A percentile compares a stretch with the other conserved stretches of the same genome.
phyloP scores from a whole-genome alignment of 2,113 vertebrate genomes.

The Proterorhinus semilunaris region DNA sequence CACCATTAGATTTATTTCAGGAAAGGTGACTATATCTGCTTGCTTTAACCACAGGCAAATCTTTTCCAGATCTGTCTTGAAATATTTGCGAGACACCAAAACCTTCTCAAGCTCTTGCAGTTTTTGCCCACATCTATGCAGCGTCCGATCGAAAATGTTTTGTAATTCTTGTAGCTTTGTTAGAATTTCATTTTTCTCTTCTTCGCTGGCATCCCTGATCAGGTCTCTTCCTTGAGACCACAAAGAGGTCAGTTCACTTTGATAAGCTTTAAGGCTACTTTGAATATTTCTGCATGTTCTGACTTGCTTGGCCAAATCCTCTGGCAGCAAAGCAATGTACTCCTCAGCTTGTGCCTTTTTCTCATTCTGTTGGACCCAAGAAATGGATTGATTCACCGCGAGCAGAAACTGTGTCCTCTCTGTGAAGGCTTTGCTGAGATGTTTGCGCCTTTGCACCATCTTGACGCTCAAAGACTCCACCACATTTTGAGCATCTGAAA shows the following conservation, averaged over 20 bases:
- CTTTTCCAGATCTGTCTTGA: slow-evolving; percentile 94
- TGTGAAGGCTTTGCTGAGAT: slow-evolving; percentile 91
- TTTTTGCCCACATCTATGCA: slow-evolving; percentile 86
- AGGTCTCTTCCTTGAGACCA: slow-evolving; percentile 91
- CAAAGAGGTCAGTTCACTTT: slow-evolving; percentile 85
- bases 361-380: slow-evolving; percentile 91
- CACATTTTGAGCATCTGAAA: slow-evolving; percentile 81
- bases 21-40: slow-evolving; percentile 91
- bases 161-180: slow-evolving; percentile 90
- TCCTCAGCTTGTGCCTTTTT: slow-evolving; percentile 85
- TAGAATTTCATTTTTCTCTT: slow-evolving; percentile 87
- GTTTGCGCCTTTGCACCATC: slow-evolving; percentile 85
- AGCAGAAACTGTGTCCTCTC: slow-evolving; percentile 93
- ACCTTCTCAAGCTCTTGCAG: slow-evolving; percentile 91
- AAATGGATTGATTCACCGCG: slow-evolving; percentile 85
- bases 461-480: slow-evolving; percentile 83
- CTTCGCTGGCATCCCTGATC: slow-evolving; percentile 87
- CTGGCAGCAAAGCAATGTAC: slow-evolving; percentile 87
- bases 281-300: slow-evolving; percentile 84
- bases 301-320: slow-evolving; percentile 90
- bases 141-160: slow-evolving; percentile 83
- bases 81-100: slow-evolving; percentile 89
- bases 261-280: slow-evolving; percentile 88
- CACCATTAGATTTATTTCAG: slow-evolving; percentile 91
- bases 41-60: slow-evolving; percentile 92